These are phyloP conservation scores for Palythoa grandiflora DNA, from an alignment of 92 coral and sea anemone species.

Conservation along the genomic window DNA sequence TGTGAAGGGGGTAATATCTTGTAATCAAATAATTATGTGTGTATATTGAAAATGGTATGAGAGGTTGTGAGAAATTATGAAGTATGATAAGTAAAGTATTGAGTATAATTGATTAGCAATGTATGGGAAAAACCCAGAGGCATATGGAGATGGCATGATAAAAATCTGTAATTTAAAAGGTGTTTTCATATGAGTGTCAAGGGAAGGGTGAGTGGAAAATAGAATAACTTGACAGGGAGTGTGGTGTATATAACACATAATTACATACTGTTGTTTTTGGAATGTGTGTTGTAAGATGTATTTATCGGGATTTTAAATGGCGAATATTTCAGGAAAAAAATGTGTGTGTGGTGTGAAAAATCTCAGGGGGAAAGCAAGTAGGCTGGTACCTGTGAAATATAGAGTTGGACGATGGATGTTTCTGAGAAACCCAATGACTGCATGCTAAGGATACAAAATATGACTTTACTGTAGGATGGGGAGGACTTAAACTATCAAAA, in stretches of 20 bases:
- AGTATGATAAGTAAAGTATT: neutral
- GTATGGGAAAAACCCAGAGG: slow-evolving; percentile 9
- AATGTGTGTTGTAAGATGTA: neutral
- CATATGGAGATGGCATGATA: slow-evolving; percentile 4
- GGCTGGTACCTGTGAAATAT: slow-evolving; percentile 10
- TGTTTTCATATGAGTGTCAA: slow-evolving; percentile 10
- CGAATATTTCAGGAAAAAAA: neutral
- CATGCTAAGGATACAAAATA: neutral
- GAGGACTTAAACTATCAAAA: neutral
- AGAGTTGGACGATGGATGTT: neutral
- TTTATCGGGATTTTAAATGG: neutral
- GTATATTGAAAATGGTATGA: slow-evolving; percentile 5
- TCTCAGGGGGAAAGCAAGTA: slow-evolving; percentile 19
- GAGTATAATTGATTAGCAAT: slow-evolving; percentile 5
- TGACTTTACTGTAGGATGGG: neutral
- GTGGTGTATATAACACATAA: neutral
- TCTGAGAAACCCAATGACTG: slow-evolving; percentile 4
- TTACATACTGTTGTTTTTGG: slow-evolving; percentile 2
- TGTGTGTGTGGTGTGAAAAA: slow-evolving; percentile 6
- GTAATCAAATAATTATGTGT: neutral
- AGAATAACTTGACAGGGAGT: neutral
- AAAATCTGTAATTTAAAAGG: slow-evolving; percentile 4
- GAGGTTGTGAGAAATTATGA: slow-evolving; percentile 2
- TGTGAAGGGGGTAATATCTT: slow-evolving; percentile 4
- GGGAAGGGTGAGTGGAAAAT: slow-evolving; percentile 9